Base-by-base conservation (phyloP, 2,888 invertebrate genomes). In the Oligia fasciuncula region DNA sequence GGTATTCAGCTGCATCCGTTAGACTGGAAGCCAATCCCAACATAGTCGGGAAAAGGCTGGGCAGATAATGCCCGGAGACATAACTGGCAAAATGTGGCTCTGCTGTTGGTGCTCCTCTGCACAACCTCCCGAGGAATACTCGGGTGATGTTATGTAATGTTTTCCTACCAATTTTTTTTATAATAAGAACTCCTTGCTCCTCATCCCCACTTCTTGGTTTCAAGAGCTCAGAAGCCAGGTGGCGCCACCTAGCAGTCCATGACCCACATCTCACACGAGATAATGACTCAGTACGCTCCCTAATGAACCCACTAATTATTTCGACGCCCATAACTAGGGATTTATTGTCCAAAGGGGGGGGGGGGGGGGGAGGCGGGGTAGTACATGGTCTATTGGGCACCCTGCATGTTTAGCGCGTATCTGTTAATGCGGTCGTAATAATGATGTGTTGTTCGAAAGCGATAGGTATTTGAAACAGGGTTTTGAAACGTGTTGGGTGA, bases 251-350 rank as follows among this genome's bases (percentile, higher is more conserved):
- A 78, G 74, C 81, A 77, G 73, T 40, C 54, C 69, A 73, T 83
- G 84, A 84, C 83, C 84, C 77, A 81, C 75, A 85, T 88, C 72
- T 82, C 62, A 60, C 46, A 69, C 51, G 57, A 73, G 77, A 83
- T 85, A 86, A 90, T 75, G 85, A 80, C 83, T 88, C 73, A 67
- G 88, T 87, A 81, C 80, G 83, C 75, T 84, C 84, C 80, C 89
- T 91, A 91, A 91, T 92, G 92, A 91, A 84, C 84, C 87, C 89
- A 81, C 90, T 89, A 92, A 91, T 91, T 91, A 90, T 92, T 88
- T 90, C 88, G 87, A 90, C 83, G 87, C 83, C 86, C 88, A 90
- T 92, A 89, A 88, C 89, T 80, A 77, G 65, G 80, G 87, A 92
- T 90, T 91, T 92, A 91, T 92, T 83, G 81, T 85, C 60, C 83